Conservation (phyloP, 2,888 invertebrate genomes). For the Sphecodes monilicornis region DNA sequence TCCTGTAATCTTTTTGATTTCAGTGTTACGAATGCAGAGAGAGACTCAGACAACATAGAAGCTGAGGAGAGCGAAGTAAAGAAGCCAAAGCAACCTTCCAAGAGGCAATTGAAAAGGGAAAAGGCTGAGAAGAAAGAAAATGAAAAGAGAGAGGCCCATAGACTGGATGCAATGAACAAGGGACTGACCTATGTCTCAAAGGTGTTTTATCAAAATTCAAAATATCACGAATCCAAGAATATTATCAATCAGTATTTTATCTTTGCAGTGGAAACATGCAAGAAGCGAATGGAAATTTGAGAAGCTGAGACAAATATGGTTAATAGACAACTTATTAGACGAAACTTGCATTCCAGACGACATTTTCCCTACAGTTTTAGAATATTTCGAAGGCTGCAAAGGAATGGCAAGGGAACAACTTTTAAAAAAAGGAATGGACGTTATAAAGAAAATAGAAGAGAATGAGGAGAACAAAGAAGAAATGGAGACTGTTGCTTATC, state of each 20-base stretch:
- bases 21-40: not conserved
- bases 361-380: slow-evolving; percentile 88
- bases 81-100: slow-evolving; percentile 86
- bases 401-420: slow-evolving; percentile 89
- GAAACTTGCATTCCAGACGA: slow-evolving; percentile 86
- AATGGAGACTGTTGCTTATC: slow-evolving; percentile 84
- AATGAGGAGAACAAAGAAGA: slow-evolving; percentile 80
- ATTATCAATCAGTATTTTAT: not conserved
- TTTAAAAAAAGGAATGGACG: slow-evolving; percentile 87
- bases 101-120: slow-evolving; percentile 88
- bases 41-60: slow-evolving; percentile 30
- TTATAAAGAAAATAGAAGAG: slow-evolving; percentile 88
- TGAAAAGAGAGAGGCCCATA: slow-evolving; percentile 85
- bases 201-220: slow-evolving; percentile 63
- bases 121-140: slow-evolving; percentile 87
- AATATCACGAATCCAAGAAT: not conserved
- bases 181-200: slow-evolving; percentile 88
- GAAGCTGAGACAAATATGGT: slow-evolving; percentile 91
- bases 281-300: slow-evolving; percentile 92
- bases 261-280: slow-evolving; percentile 88
- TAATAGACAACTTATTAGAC: slow-evolving; percentile 89
- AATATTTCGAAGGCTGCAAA: slow-evolving; percentile 90
- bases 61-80: slow-evolving; percentile 54
- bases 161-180: slow-evolving; percentile 86
- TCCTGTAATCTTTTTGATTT: not conserved